Conservation (phyloP, 2,888 invertebrate genomes). For the Deroplatys truncata region DNA sequence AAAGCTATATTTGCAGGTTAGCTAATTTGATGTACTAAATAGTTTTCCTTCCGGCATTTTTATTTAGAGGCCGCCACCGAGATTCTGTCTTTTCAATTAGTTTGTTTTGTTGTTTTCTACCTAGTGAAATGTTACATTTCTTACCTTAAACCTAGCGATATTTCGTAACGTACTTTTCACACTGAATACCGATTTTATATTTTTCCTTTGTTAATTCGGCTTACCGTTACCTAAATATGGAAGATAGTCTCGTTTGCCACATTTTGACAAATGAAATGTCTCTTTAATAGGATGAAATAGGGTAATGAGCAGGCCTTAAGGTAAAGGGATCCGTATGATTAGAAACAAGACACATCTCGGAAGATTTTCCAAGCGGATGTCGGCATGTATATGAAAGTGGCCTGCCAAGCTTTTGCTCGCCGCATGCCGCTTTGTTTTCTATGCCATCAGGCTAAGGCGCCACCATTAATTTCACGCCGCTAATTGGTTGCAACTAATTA, state of each 20-base stretch:
- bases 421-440: slow-evolving; percentile 4
- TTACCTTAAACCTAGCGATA: no score
- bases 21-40: no score
- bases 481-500: slow-evolving; percentile 34
- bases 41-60: no score
- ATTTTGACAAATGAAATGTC: background rate
- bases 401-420: background rate
- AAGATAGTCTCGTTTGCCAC: background rate
- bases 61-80: no score
- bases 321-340: background rate
- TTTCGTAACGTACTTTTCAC: no score
- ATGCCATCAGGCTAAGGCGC: background rate
- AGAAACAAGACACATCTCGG: background rate
- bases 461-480: slow-evolving; percentile 30
- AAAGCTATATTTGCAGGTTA: no score
- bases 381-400: background rate
- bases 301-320: background rate
- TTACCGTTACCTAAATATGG: background rate
- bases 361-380: background rate
- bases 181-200: no score
- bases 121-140: no score
- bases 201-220: background rate
- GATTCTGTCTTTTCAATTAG: no score
- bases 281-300: background rate
- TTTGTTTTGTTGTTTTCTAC: no score